phyloP scores from a whole-genome alignment of 2,797 vertebrate genomes.

The Chromobotia macracanthus region DNA sequence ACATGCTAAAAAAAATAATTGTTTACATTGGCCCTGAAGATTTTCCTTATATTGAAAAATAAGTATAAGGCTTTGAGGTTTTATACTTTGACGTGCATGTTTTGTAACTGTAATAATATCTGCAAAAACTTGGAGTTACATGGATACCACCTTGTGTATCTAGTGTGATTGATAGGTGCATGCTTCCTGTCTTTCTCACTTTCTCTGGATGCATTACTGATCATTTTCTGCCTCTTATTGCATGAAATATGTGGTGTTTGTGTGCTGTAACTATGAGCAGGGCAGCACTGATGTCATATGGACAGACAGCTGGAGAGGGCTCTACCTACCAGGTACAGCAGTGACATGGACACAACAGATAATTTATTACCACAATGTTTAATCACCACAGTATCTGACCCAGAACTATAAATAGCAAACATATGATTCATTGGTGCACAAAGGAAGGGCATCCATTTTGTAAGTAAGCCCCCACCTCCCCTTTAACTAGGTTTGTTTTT shows the following conservation, averaged over 20 bases:
- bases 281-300: conserved; percentile 98
- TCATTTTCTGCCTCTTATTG: conserved; percentile 82
- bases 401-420: conserved; percentile 18
- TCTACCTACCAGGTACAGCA: conserved; percentile 94
- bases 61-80: background rate
- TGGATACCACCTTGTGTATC: conserved; percentile 69
- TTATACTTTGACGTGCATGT: background rate
- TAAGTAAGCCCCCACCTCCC: conserved; percentile 20
- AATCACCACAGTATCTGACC: background rate
- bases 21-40: background rate
- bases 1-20: too few species aligned
- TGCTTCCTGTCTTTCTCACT: conserved; percentile 56
- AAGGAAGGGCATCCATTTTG: conserved; percentile 8
- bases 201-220: conserved; percentile 69
- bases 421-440: background rate
- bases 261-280: conserved; percentile 95
- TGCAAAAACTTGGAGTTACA: conserved; percentile 11
- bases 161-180: conserved; percentile 71
- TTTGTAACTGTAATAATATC: background rate
- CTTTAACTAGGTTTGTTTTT: background rate
- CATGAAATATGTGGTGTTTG: conserved; percentile 81
- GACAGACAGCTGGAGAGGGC: conserved; percentile 95
- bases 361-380: conserved; percentile 2
- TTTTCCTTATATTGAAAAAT: background rate
- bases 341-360: conserved; percentile 50